Evolutionary conservation across 2,113 vertebrate genomes (phyloP), one percentile per base, ranked within the genome.

Genomic region (Turnix velox): DNA sequence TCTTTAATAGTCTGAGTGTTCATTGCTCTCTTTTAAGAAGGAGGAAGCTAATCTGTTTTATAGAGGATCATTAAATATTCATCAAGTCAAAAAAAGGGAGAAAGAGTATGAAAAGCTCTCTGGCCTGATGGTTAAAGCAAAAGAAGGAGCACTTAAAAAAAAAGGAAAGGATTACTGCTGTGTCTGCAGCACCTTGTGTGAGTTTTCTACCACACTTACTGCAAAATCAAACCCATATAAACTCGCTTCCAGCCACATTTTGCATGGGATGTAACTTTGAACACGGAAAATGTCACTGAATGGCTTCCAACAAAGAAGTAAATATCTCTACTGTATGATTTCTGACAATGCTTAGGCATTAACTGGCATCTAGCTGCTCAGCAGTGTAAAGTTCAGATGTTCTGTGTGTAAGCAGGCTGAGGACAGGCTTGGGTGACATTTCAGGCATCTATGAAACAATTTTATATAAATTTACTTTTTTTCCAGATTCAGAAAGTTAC

Each of bases 271-370:
- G 9, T 58, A 93, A 81, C 68, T 74, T 67, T 83, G 85, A 94
- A 85, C 83, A 83, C 86, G 71, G 68, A 81, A 93, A 94, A 95
- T 92, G 93, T 88, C 93, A 88, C 35, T 62, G 65, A 30, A 68
- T 88, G 61, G n/a, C 39, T 93, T 91, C 73, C 0, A 0, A 75
- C 39, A 66, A 63, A 74, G 54, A 77, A 88, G 69, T 84, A 90
- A 73, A 17, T 81, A 28, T 63, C 81, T 43, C 46, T 88, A 46
- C 73, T 92, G 84, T 75, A 94, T 91, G 84, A 62, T 84, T 87
- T 91, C 76, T 94, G 87, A 84, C 89, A 93, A 80, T 9, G 12
- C n/a, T 92, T 78, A 84, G 57, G 84, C 65, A 87, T 87, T 88
- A 95, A 94, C 87, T 93, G 89, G 76, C 80, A 92, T 63, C 65